Evolutionary conservation across 2,888 invertebrate species (phyloP).

Genomic region (Hirtodrosophila confusa): DNA sequence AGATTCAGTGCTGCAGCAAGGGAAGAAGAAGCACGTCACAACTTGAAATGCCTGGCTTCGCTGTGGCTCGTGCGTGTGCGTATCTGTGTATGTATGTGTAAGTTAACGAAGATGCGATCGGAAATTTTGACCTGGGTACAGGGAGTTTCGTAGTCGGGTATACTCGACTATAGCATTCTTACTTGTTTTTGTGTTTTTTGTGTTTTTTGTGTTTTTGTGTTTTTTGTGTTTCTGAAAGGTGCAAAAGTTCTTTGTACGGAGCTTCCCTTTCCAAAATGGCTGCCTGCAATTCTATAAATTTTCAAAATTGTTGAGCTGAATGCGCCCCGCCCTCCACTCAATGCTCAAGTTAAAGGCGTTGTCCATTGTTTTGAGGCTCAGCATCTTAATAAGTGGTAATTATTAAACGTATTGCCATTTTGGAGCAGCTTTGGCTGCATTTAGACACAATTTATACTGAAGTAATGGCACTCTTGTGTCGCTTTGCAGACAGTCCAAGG

Average conservation of each 20-base stretch:
- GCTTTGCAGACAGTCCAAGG: slow-evolving; percentile 25
- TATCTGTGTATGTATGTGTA: too few species aligned
- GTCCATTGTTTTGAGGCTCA: slow-evolving; percentile 43
- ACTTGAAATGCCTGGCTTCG: too few species aligned
- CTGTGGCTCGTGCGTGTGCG: too few species aligned
- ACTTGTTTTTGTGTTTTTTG: too few species aligned
- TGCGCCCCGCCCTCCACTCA: slow-evolving; percentile 14
- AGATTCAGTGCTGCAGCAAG: too few species aligned
- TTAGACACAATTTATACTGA: slow-evolving; percentile 62
- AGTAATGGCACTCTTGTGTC: slow-evolving; percentile 55
- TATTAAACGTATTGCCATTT: slow-evolving; percentile 49
- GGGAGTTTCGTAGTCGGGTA: too few species aligned
- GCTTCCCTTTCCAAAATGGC: slow-evolving; percentile 45
- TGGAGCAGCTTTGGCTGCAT: slow-evolving; percentile 57
- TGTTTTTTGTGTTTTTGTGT: too few species aligned
- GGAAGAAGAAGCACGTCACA: too few species aligned
- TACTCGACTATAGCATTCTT: too few species aligned
- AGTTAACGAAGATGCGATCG: too few species aligned
- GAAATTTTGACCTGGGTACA: too few species aligned
- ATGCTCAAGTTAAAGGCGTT: slow-evolving; percentile 10
- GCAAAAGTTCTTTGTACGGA: slow-evolving; percentile 47
- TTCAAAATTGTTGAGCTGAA: slow-evolving; percentile 8
- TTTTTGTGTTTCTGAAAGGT: slow-evolving; percentile 54
- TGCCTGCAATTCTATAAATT: slow-evolving; percentile 25
- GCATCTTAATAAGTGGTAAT: slow-evolving; percentile 64